Conservation (phyloP, 2,888 invertebrate genomes). For the Agapostemon virescens region DNA sequence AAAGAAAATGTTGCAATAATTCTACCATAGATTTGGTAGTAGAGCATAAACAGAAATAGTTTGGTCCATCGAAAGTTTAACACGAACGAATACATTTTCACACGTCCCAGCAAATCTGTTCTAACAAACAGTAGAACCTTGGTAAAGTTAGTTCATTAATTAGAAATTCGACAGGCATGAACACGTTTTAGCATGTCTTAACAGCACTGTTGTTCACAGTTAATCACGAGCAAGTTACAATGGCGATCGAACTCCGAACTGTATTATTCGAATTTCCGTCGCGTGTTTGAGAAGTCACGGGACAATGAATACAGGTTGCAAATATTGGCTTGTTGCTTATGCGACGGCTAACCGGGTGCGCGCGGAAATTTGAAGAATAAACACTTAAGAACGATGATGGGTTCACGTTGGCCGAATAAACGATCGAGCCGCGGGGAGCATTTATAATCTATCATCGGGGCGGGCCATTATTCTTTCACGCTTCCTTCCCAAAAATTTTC, state of each 20-base stretch:
- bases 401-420: not conserved
- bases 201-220: not conserved
- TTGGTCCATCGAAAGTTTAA: too few relatives aligned
- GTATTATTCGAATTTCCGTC: not conserved
- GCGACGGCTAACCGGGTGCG: not conserved
- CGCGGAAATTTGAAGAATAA: not conserved
- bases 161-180: not conserved
- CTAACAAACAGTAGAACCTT: not conserved
- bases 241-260: not conserved
- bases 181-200: not conserved
- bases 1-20: not conserved
- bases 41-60: too few relatives aligned
- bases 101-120: not conserved
- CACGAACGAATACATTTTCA: too few relatives aligned
- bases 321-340: not conserved
- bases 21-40: too few relatives aligned
- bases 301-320: not conserved
- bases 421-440: not conserved
- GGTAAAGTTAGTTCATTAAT: not conserved
- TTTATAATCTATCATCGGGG: conserved; percentile 24
- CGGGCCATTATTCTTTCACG: conserved; percentile 39
- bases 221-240: not conserved
- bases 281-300: not conserved
- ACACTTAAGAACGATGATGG: not conserved
- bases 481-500: conserved; percentile 54